Evolutionary conservation across 2,113 vertebrate genomes (phyloP).

Genomic region (Corydoras sp.): DNA sequence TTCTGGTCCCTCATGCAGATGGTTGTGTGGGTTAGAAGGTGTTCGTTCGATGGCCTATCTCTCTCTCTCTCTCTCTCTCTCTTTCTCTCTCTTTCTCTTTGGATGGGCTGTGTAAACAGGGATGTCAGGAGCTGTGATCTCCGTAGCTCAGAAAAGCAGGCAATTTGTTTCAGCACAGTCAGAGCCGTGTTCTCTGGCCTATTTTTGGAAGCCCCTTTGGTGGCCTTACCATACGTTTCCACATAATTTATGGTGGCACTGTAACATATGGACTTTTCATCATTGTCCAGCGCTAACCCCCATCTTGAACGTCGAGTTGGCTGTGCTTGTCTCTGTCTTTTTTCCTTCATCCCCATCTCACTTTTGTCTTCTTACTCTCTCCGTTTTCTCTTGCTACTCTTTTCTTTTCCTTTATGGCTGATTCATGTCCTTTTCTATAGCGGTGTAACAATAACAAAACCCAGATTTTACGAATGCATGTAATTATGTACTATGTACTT

Average conservation of each 20-base stretch:
- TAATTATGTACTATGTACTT: too few species aligned
- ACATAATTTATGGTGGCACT: conserved; percentile 79
- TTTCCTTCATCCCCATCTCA: neutral
- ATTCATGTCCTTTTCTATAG: neutral
- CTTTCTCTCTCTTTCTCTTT: conserved; percentile 32
- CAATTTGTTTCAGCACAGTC: conserved; percentile 78
- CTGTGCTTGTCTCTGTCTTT: conserved; percentile 14
- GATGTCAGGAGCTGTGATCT: conserved; percentile 72
- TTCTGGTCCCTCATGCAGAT: conserved; percentile 40
- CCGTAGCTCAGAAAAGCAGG: conserved; percentile 68
- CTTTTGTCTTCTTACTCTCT: neutral
- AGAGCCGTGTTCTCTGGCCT: conserved; percentile 69
- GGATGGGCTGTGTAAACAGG: conserved; percentile 66
- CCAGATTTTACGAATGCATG: too few species aligned
- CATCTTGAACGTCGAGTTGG: conserved; percentile 54
- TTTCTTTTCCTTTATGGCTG: neutral
- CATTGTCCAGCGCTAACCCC: conserved; percentile 72
- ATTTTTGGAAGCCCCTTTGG: conserved; percentile 77
- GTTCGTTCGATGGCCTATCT: conserved; percentile 15
- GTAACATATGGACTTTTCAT: conserved; percentile 81
- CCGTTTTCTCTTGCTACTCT: neutral
- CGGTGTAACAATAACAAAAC: too few species aligned
- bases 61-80: conserved; percentile 6
- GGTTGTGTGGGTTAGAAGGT: conserved; percentile 35
- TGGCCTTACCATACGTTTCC: conserved; percentile 71